Conservation (phyloP, 2,797 vertebrate species). For the Dermochelys coriacea region DNA sequence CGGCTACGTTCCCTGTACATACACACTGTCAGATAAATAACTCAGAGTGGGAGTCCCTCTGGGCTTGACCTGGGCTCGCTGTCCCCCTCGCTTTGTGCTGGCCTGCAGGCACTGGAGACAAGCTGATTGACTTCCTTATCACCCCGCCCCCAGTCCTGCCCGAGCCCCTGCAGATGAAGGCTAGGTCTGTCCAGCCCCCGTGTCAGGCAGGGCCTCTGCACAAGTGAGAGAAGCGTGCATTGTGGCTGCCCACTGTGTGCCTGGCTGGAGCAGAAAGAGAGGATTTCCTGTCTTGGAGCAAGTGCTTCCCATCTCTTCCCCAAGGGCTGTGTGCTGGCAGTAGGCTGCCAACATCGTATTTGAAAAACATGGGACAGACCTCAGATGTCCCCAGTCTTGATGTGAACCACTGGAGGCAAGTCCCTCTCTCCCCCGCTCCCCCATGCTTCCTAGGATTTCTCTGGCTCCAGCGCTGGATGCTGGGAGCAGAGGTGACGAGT, state of each 20-base stretch:
- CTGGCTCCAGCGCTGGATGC: neutral
- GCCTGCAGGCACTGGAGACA: neutral
- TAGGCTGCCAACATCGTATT: neutral
- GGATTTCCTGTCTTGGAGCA: conserved; percentile 73
- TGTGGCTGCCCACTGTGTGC: conserved; percentile 69
- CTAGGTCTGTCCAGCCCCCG: rapidly evolving
- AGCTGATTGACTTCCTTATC: neutral
- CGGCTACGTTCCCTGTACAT: neutral
- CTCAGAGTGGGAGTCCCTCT: rapidly evolving
- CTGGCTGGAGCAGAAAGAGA: conserved; percentile 62
- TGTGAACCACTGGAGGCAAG: neutral
- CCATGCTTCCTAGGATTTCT: too few relatives aligned
- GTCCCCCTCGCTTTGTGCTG: rapidly evolving
- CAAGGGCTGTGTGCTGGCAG: neutral
- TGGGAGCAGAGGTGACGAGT: neutral
- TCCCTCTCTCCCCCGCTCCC: neutral
- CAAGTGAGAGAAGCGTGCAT: conserved; percentile 46
- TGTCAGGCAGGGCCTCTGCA: conserved; percentile 33
- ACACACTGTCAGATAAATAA: rapidly evolving
- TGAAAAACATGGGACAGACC: neutral
- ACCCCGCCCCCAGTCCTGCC: neutral
- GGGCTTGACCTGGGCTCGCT: neutral
- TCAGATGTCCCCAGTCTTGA: neutral
- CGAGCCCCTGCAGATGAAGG: conserved; percentile 1
- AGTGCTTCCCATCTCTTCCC: conserved; percentile 68